Conservation (phyloP, 2,888 invertebrate genomes). For the Amphipoea oculea region DNA sequence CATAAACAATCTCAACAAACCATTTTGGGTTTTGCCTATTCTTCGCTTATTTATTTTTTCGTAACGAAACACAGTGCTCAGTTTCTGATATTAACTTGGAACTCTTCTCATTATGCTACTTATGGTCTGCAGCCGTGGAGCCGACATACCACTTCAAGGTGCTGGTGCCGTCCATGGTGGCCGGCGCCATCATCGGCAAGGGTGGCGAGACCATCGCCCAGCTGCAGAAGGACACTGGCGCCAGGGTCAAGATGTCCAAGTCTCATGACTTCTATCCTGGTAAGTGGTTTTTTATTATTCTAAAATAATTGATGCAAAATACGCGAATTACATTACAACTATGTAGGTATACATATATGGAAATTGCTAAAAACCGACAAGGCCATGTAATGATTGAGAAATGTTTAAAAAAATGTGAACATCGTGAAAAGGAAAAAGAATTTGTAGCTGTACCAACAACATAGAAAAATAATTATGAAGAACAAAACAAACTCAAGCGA, state of each 20-base stretch:
- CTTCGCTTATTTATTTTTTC: conserved; percentile 6
- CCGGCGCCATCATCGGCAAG: conserved; percentile 99
- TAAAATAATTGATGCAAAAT: not conserved
- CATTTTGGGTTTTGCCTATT: conserved; percentile 19
- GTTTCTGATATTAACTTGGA: conserved; percentile 36
- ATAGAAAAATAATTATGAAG: not conserved
- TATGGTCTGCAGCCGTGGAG: conserved; percentile 92
- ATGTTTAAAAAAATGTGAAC: too few species aligned
- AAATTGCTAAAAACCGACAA: not conserved
- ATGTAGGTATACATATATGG: not conserved
- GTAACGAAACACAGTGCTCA: conserved; percentile 70
- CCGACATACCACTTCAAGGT: conserved; percentile 98
- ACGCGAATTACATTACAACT: not conserved
- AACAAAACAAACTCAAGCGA: not conserved
- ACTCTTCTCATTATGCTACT: conserved; percentile 60
- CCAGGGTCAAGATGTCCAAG: conserved; percentile 99
- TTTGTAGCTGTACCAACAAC: not conserved
- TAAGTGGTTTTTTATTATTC: conserved; percentile 83
- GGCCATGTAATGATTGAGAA: not conserved
- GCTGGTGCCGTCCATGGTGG: conserved; percentile 98
- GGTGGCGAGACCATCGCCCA: conserved; percentile 99
- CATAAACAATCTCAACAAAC: conserved; percentile 10
- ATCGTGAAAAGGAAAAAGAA: not conserved
- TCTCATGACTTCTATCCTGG: conserved; percentile 99
- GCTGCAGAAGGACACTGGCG: conserved; percentile 99